Base-by-base conservation (phyloP, 2,888 invertebrate species). In the Pyrochroa serraticornis region DNA sequence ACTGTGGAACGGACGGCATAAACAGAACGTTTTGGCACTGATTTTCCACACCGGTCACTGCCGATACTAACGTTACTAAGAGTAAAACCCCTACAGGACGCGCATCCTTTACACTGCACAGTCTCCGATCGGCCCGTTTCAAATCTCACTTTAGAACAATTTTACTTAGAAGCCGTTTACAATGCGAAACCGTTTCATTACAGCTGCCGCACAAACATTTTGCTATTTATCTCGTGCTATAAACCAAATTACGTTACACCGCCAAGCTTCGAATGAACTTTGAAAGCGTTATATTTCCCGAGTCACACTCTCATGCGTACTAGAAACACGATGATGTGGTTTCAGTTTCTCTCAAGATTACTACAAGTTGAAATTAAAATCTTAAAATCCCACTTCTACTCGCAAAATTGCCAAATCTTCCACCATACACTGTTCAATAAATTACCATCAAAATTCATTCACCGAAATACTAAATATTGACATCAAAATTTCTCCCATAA, bases 51-150 rank as follows among this genome's bases (percentile, higher is more conserved):
- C 52, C 58, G 58, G 47, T 43, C 53, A 53, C 58, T 45, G 39
- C 58, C 39, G 58, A 58, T 58, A 53, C 58, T 58, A 58, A 48
- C 53, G 45, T 58, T 49, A 58, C 44, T 44, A 53, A 48, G 35
- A 41, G n/a, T 43, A 35, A 47, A 58, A 53, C 44, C 57, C 50
- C 65, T 50, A 42, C 47, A 56, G 51, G 42, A 39, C 57, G 66
- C 68, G 68, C 68, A 66, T 68, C 63, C 64, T 57, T 34, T 59
- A 55, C 60, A 66, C 68, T 66, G 68, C 68, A 65, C 68, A 68
- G 60, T 61, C 68, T 64, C 68, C 54, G 48, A 35, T 41, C 8
- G 42, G 14, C 34, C 43, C 36, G 34, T 32, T 49, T 49, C 49
- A 49, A 51, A 51, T 51, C 43, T 22, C 50, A 41, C 35, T 13